phyloP scores from a whole-genome alignment of 2,113 vertebrate genomes.

The Tyto alba region DNA sequence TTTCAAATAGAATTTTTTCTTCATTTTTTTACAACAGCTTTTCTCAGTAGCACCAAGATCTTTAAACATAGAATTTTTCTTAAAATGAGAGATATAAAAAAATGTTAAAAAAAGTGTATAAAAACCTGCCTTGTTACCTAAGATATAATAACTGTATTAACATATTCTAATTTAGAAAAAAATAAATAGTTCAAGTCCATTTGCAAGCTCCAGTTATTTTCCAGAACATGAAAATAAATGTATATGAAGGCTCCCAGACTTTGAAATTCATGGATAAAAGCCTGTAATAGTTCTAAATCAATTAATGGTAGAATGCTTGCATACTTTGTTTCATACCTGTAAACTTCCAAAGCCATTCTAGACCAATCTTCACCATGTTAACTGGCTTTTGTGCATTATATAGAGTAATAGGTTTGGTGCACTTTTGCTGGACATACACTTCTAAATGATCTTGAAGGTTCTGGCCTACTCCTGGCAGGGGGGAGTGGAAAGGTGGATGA shows the following conservation, averaged over 20 bases:
- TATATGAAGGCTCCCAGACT: background rate
- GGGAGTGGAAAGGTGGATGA: background rate
- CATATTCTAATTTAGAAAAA: background rate
- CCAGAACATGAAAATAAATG: background rate
- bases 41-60: background rate
- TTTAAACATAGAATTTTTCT: background rate
- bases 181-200: background rate
- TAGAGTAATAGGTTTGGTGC: slow-evolving; percentile 87
- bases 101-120: background rate
- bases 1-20: background rate
- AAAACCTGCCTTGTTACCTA: background rate
- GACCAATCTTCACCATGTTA: slow-evolving; percentile 85
- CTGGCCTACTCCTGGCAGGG: slow-evolving; percentile 84
- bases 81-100: background rate
- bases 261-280: background rate
- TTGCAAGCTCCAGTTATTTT: background rate
- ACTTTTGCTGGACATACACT: slow-evolving; percentile 90
- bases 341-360: slow-evolving; percentile 89
- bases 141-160: background rate
- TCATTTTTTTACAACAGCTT: background rate
- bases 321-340: slow-evolving; percentile 78
- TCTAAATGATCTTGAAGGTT: slow-evolving; percentile 98
- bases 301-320: background rate
- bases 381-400: slow-evolving; percentile 86
- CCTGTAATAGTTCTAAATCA: background rate